Base-by-base conservation (phyloP, 2,797 vertebrate genomes). In the Cyprinodon diabolis region DNA sequence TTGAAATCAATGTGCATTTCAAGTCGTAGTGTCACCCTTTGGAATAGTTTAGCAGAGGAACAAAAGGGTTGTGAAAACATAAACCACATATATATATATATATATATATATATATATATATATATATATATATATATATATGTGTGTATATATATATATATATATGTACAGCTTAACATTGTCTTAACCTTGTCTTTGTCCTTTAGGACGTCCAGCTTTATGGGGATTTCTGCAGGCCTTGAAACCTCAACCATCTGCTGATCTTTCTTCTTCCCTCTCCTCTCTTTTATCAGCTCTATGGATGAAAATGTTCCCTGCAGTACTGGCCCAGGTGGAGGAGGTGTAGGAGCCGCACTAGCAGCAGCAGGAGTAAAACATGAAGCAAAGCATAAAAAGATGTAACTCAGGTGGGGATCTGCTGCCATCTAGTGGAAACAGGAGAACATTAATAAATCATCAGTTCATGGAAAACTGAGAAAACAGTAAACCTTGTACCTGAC, bases 191-290 rank as follows among this genome's bases (percentile, higher is more conserved):
- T 98, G 80, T 84, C 92, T 75, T 99, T 97, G 89, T 99, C 97
- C 92, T 98, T 99, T 71, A 99, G 94, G 83, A 99, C 95, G 68
- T 99, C 98, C 0, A 99, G 93, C 98, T 99, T 99, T 87, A 87
- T 99, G 86, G 97, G 98, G 68, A 97, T 85, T 82, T 97, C 96
- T 66, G 94, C 79, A 56, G 94, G 93, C 88, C 93, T 96, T 0
- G 87, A 69, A 17, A 95, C 95, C 76, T 89, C n/a, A 60, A 56
- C 15, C 0, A 85, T 90, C 69, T 92, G 90, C 2, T 88, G 15
- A 65, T 78, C 79, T 65, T 40, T 43, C 87, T 90, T 95, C 95
- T 90, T 96, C 75, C 92, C 95, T 84, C 91, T 96, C 37, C 98
- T 95, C 77, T 97, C 95, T 84, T 93, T 98, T 85, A 99, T 99